These are phyloP conservation scores for Malaclemys terrapin DNA, from an alignment of 2,113 vertebrate genomes.

Conservation along the genomic window DNA sequence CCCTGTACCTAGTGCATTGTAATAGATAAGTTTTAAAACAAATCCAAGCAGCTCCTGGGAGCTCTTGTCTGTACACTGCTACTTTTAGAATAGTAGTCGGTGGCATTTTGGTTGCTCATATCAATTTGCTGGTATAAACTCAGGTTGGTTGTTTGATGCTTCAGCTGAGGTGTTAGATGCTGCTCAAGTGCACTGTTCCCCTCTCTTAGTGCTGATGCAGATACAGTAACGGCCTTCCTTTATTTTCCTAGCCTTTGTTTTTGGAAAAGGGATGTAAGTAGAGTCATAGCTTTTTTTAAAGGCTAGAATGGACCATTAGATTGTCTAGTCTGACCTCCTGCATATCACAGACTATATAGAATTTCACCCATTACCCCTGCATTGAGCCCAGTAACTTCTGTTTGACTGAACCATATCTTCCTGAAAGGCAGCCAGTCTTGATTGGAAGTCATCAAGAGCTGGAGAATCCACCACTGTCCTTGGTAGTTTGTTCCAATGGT, in stretches of 20 bases:
- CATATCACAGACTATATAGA: neutral
- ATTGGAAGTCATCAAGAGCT: neutral
- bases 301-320: neutral
- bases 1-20: neutral
- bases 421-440: neutral
- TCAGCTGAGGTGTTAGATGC: neutral
- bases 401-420: neutral
- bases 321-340: no score
- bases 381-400: fast-evolving
- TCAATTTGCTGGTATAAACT: neutral
- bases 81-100: neutral
- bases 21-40: neutral
- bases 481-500: neutral
- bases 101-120: neutral
- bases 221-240: no score
- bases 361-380: neutral
- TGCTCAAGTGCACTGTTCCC: neutral
- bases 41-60: neutral
- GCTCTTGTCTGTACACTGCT: slow-evolving; percentile 46
- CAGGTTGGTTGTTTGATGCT: neutral
- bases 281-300: neutral
- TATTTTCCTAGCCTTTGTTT: neutral
- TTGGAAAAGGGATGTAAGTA: neutral
- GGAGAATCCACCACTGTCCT: neutral
- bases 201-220: neutral